phyloP scores from a whole-genome alignment of 2,888 invertebrate genomes.

The Pachydiplax longipennis region DNA sequence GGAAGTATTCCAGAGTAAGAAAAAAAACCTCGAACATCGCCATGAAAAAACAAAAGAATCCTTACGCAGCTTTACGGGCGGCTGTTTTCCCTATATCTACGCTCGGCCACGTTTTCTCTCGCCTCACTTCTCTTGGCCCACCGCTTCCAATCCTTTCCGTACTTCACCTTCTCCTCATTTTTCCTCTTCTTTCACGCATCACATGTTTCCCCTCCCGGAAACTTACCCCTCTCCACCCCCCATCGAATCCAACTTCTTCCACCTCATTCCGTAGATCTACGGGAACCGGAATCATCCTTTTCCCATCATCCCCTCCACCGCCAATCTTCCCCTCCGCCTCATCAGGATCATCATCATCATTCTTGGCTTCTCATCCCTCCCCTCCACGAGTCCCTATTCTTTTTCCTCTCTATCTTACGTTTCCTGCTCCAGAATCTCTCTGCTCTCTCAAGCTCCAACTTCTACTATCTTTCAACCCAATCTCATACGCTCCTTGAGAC shows the following conservation, averaged over 20 bases:
- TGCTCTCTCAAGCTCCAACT: neutral
- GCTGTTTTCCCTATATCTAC: constrained; percentile 35
- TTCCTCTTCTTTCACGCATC: constrained; percentile 16
- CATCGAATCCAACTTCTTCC: constrained; percentile 21
- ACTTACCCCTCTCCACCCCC: neutral
- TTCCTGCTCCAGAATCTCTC: neutral
- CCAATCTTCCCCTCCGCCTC: neutral
- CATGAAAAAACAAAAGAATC: neutral
- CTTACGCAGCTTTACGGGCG: constrained; percentile 34
- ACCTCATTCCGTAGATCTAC: constrained; percentile 10
- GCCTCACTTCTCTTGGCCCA: constrained; percentile 2
- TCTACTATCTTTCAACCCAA: neutral
- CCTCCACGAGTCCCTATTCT: neutral
- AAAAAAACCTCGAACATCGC: neutral
- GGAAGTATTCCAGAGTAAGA: neutral
- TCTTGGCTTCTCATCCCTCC: neutral
- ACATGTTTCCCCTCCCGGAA: neutral
- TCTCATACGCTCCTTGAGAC: neutral
- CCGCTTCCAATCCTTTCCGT: neutral
- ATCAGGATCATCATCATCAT: constrained; percentile 44
- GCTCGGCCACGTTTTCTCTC: neutral
- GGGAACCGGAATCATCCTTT: constrained; percentile 12
- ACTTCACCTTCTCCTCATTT: neutral
- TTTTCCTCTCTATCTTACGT: neutral
- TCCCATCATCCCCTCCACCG: neutral